These are phyloP conservation scores for Arrhamphus sclerolepis DNA, from an alignment of 2,797 vertebrate genomes.

Conservation along the genomic window DNA sequence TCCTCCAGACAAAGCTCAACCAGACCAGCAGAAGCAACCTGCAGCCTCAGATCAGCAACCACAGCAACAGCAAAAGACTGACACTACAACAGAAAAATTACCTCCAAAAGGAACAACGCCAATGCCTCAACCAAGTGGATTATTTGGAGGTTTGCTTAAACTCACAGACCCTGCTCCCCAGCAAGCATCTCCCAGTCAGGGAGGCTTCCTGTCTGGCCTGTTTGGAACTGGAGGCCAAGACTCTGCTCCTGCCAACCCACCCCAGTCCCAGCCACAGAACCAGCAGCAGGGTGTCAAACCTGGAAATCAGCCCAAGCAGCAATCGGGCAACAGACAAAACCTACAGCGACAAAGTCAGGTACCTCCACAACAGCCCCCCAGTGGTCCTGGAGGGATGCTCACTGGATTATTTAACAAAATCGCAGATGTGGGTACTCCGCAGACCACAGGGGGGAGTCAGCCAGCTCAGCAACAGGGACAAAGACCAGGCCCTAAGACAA, in stretches of 20 bases:
- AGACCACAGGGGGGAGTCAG: conserved; percentile 48
- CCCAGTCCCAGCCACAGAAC: conserved; percentile 35
- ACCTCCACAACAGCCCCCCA: conserved; percentile 66
- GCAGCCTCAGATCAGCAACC: conserved; percentile 38
- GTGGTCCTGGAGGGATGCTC: conserved; percentile 71
- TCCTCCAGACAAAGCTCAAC: conserved; percentile 23
- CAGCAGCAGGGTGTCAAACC: conserved; percentile 40
- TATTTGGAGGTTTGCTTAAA: conserved; percentile 83
- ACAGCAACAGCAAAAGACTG: conserved; percentile 39
- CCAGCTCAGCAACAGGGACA: conserved; percentile 54
- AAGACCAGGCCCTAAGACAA: conserved; percentile 42
- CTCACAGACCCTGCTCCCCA: conserved; percentile 74
- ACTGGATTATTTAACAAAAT: conserved; percentile 81
- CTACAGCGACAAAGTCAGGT: conserved; percentile 65
- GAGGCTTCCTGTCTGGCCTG: conserved; percentile 79
- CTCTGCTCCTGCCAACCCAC: conserved; percentile 44
- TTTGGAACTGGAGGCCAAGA: conserved; percentile 76
- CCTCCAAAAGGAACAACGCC: conserved; percentile 34
- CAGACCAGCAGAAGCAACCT: conserved; percentile 33
- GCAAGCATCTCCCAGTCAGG: conserved; percentile 69
- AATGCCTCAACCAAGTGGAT: conserved; percentile 65
- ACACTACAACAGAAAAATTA: conserved; percentile 29
- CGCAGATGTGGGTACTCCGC: conserved; percentile 61
- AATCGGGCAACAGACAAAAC: conserved; percentile 65
- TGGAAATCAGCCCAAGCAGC: conserved; percentile 45